phyloP scores from a whole-genome alignment of 2,113 vertebrate species.

The Oncorhynchus nerka region DNA sequence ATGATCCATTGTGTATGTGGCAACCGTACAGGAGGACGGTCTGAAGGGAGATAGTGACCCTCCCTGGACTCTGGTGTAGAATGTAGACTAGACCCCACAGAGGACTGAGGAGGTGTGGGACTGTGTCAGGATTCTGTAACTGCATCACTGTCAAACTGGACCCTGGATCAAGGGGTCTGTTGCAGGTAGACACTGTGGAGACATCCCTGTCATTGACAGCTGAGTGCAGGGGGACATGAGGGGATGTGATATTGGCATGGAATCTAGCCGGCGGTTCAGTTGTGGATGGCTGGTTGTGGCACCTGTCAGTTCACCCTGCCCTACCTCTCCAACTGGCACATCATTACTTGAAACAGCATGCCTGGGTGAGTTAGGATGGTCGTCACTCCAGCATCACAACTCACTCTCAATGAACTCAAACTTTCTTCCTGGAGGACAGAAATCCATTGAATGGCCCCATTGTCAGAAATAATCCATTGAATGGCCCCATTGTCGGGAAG shows the following conservation, averaged over 20 bases:
- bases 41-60: neutral
- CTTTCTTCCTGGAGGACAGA: neutral
- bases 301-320: conserved; percentile 20
- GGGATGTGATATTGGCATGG: conserved; percentile 14
- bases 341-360: conserved; percentile 22
- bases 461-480: neutral
- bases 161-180: neutral
- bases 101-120: neutral
- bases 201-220: conserved; percentile 8
- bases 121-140: conserved; percentile 4
- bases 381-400: conserved; percentile 24
- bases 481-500: neutral
- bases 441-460: neutral
- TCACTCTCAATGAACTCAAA: conserved; percentile 5
- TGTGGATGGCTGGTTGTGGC: conserved; percentile 8
- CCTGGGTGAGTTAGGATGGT: conserved; percentile 14
- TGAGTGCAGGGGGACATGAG: conserved; percentile 3
- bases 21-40: neutral
- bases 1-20: neutral
- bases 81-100: neutral
- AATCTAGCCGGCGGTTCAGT: conserved; percentile 1
- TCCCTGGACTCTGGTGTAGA: neutral
- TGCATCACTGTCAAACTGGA: conserved; percentile 1
- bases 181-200: conserved; percentile 13
- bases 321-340: neutral